phyloP scores from a whole-genome alignment of 1,140 invertebrate genomes.

The Papilio helenus region DNA sequence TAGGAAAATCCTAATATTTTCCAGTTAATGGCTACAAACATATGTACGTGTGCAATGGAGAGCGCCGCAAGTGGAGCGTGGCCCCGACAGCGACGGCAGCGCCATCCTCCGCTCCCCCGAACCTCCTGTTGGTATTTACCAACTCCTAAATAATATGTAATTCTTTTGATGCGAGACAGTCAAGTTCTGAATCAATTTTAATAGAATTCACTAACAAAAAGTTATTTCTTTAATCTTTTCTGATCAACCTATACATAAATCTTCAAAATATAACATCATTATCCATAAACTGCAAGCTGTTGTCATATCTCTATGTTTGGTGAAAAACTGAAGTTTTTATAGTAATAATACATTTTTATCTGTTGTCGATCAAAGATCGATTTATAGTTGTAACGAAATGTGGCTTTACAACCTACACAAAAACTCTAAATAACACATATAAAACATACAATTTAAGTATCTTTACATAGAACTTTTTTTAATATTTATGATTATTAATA shows the following conservation, averaged over 20 bases:
- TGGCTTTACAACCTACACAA: too few relatives aligned
- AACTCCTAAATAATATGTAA: not conserved
- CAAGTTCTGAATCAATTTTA: too few relatives aligned
- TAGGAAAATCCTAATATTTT: not conserved
- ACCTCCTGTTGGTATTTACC: too few relatives aligned
- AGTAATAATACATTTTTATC: not conserved
- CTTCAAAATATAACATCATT: not conserved
- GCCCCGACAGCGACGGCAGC: not conserved
- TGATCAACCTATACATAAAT: not conserved
- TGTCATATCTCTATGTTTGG: not conserved
- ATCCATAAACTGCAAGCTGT: not conserved
- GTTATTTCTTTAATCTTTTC: not conserved
- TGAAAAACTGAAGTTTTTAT: not conserved
- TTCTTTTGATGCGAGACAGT: not conserved
- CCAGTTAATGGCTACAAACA: not conserved
- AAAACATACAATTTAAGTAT: too few relatives aligned
- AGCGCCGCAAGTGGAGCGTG: constrained; percentile 28
- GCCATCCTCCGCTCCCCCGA: not conserved
- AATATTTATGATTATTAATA: not conserved
- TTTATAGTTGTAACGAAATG: not conserved
- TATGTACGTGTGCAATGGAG: constrained; percentile 7
- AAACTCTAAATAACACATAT: too few relatives aligned
- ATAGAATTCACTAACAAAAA: too few relatives aligned
- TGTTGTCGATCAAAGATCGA: not conserved
- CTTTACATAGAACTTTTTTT: too few relatives aligned